Conservation (phyloP, 2,888 invertebrate genomes). For the Metalampra italica region DNA sequence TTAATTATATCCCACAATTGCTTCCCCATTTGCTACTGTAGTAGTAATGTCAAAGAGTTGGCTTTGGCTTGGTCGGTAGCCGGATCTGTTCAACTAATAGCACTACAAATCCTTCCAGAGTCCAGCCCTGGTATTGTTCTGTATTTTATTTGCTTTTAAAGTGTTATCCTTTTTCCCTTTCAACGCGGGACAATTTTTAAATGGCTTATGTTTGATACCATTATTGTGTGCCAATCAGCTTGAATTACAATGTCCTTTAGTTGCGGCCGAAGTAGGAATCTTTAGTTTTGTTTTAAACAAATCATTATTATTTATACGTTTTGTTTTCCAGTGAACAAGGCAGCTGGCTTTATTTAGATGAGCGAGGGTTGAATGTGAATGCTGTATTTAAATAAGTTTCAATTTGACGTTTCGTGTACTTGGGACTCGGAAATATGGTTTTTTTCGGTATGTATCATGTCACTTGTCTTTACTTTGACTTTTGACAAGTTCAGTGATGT, state of each 20-base stretch:
- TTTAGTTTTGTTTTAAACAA: slow-evolving; percentile 53
- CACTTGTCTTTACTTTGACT: not conserved
- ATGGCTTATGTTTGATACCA: slow-evolving; percentile 76
- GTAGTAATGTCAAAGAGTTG: slow-evolving; percentile 10
- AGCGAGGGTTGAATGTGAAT: slow-evolving; percentile 19
- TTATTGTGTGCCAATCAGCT: slow-evolving; percentile 78
- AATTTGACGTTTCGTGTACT: not conserved
- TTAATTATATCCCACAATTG: slow-evolving; percentile 38
- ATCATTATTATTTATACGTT: slow-evolving; percentile 4
- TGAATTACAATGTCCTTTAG: slow-evolving; percentile 78
- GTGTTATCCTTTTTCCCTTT: slow-evolving; percentile 62
- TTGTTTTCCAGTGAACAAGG: slow-evolving; percentile 43
- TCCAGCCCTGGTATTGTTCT: slow-evolving; percentile 66
- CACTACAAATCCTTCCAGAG: slow-evolving; percentile 67
- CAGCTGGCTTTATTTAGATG: slow-evolving; percentile 72
- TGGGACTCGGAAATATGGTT: not conserved
- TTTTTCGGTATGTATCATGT: not conserved
- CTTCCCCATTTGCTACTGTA: slow-evolving; percentile 1
- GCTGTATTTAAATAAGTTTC: slow-evolving; percentile 48
- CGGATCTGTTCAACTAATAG: slow-evolving; percentile 59
- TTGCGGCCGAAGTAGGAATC: slow-evolving; percentile 65
- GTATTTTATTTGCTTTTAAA: slow-evolving; percentile 65
- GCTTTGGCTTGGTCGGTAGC: slow-evolving; percentile 1
- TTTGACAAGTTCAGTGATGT: not conserved
- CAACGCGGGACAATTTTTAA: slow-evolving; percentile 73